A percentile compares a stretch with the other conserved stretches of the same genome.
Conservation (phyloP, 2,113 vertebrate species). For the Rhineura floridana region DNA sequence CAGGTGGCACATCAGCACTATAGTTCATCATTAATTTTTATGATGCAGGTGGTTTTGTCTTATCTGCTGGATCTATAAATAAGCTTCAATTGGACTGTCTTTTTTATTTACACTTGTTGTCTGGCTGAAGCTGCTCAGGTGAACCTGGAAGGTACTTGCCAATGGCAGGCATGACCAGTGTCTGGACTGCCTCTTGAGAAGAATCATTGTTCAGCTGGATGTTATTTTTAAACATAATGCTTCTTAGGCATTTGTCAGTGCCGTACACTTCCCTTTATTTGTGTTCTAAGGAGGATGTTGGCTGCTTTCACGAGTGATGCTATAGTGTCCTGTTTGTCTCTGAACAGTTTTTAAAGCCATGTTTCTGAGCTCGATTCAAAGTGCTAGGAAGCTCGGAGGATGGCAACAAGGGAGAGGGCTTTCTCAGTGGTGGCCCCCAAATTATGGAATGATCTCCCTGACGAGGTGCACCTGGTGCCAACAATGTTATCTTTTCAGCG, state of each 20-base stretch:
- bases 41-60: conserved; percentile 4
- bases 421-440: too few relatives aligned
- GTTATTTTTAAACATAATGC: conserved; percentile 32
- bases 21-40: conserved; percentile 23
- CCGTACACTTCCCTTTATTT: conserved; percentile 28
- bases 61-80: background rate
- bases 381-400: too few relatives aligned
- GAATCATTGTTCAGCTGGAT: conserved; percentile 20
- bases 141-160: conserved; percentile 7
- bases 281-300: background rate
- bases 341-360: too few relatives aligned
- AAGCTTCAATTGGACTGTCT: conserved; percentile 6
- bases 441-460: too few relatives aligned
- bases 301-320: background rate
- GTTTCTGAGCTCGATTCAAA: too few relatives aligned
- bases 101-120: conserved; percentile 15
- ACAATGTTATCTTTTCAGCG: too few relatives aligned
- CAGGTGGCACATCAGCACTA: background rate
- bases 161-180: conserved; percentile 20
- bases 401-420: too few relatives aligned
- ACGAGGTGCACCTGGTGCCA: too few relatives aligned
- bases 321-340: background rate
- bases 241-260: conserved; percentile 38
- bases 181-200: conserved; percentile 16
- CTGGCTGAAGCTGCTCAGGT: background rate